Base-by-base conservation (phyloP, 2,797 vertebrate species). In the Danio kyathit region DNA sequence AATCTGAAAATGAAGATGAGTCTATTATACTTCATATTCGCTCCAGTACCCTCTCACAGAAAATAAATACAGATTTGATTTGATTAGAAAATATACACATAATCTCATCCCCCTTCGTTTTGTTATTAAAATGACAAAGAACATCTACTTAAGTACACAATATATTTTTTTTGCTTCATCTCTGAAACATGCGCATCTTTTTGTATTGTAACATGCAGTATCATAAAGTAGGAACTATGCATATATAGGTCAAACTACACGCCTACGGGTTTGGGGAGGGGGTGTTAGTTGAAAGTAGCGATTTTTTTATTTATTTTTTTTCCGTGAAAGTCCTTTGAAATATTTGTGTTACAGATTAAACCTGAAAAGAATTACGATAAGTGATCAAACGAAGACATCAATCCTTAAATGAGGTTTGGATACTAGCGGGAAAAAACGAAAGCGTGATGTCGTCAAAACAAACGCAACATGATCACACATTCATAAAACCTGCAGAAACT, bases 101-200 rank as follows among this genome's bases (percentile, higher is more conserved):
- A 88, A 93, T 93, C 83, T 92, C 92, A 91, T 89, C 89, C 86
- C 71, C 70, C 84, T 90, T 89, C 79, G 14, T 87, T 75, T 89
- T 92, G 90, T 93, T 94, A 93, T 91, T 94, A 93, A 95, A 95
- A 94, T 94, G 94, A 94, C 91, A 93, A 93, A 94, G 93, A 92
- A 93, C 93, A 94, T 89, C 89, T 91, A 94, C 89, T 87, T 88
- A 93, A 90, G 87, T 92, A 94, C 94, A 94, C 93, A 87, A 93
- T 91, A 93, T 91, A n/a, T 93, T 92, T 93, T 59, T 38, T 94
- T 93, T 89, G 88, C 86, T 91, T 93, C 6, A 82, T 92, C 90
- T 92, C 94, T 88, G 89, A 89, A 91, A 94, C 96, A 97, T 97
- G 97, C 96, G 90, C 92, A 93, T 96, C 90, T 95, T 95, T 90